A percentile compares a stretch with the other conserved stretches of the same genome.
Conservation (phyloP, 1,140 invertebrate species). For the Leptopilina boulardi region DNA sequence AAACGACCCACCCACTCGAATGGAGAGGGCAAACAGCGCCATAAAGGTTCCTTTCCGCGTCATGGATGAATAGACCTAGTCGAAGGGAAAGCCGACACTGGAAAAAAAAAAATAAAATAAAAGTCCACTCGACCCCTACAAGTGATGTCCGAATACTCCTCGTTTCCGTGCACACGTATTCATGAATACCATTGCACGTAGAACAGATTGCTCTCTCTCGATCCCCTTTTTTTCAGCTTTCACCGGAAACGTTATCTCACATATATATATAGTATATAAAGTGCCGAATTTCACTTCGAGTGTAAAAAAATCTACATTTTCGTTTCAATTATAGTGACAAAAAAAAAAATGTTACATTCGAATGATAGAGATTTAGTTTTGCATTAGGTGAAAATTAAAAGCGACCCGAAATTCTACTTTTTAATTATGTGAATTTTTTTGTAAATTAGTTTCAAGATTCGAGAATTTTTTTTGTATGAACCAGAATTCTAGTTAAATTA, state of each 20-base stretch:
- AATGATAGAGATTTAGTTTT: no score
- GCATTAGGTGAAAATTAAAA: no score
- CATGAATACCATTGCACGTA: constrained; percentile 64
- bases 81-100: constrained; percentile 59
- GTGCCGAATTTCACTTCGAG: background rate
- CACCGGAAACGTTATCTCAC: constrained; percentile 22
- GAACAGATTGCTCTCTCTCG: constrained; percentile 31
- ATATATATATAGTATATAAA: background rate
- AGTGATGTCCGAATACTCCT: constrained; percentile 58
- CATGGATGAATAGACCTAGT: constrained; percentile 59
- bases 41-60: constrained; percentile 63
- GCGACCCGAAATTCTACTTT: no score
- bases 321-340: background rate
- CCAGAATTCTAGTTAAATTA: no score
- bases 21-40: constrained; percentile 65
- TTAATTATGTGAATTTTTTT: no score
- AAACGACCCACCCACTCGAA: constrained; percentile 65
- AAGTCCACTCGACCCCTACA: constrained; percentile 63
- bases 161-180: constrained; percentile 48
- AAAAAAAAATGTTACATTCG: background rate
- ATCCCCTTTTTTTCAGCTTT: constrained; percentile 24
- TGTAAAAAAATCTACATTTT: background rate
- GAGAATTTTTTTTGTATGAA: no score
- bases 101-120: constrained; percentile 54
- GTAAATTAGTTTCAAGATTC: no score